A percentile compares a stretch with the other conserved stretches of the same genome.
Conservation (phyloP, 1,140 invertebrate species). For the Brachionus sp. region DNA sequence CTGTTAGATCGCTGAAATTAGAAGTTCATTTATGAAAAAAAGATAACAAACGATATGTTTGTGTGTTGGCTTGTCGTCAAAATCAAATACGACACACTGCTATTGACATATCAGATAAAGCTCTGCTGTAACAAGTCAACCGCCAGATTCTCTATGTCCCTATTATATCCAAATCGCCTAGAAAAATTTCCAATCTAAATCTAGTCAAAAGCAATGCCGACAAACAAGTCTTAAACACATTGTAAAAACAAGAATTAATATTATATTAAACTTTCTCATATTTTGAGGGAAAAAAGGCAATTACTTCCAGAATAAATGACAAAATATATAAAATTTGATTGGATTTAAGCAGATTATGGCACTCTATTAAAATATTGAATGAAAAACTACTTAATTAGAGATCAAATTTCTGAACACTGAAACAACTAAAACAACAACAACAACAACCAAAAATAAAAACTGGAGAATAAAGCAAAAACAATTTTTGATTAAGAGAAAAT, state of each 20-base stretch:
- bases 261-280: background rate
- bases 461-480: background rate
- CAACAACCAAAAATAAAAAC: background rate
- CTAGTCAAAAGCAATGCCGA: background rate
- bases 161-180: background rate
- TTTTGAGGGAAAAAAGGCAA: background rate
- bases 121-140: background rate
- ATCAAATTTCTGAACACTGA: conserved; percentile 13
- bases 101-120: conserved; percentile 36
- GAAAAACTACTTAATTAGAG: conserved; percentile 11
- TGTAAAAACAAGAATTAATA: background rate
- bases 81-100: background rate
- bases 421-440: background rate
- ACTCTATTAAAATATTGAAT: conserved; percentile 31
- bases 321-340: conserved; percentile 33
- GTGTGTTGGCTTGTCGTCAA: background rate
- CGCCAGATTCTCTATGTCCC: background rate
- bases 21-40: background rate
- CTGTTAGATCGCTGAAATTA: conserved; percentile 8
- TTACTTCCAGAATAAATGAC: conserved; percentile 40
- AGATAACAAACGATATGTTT: conserved; percentile 24
- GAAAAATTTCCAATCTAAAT: background rate
- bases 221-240: background rate
- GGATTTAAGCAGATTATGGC: conserved; percentile 19
- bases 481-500: background rate